Evolutionary conservation across 2,113 vertebrate species (phyloP).

Genomic region (Numida meleagris): DNA sequence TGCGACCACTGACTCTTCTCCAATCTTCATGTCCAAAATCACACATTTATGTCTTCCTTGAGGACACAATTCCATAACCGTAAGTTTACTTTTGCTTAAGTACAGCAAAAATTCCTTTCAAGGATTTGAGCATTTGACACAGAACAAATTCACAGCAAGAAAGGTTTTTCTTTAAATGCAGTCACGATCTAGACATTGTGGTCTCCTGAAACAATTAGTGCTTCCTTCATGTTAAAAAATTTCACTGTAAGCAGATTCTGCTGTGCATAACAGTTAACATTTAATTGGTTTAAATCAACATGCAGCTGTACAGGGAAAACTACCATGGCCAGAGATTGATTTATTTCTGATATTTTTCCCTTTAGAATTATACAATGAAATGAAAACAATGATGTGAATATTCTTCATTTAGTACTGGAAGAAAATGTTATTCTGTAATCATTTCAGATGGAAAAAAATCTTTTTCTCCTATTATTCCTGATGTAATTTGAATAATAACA

Average conservation of each 20-base stretch:
- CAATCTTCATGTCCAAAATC: not conserved
- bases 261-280: not conserved
- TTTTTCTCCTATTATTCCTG: not conserved
- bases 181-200: not conserved
- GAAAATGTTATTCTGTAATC: not conserved
- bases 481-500: not conserved
- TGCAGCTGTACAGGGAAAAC: not conserved
- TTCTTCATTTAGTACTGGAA: not conserved
- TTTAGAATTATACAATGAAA: not conserved
- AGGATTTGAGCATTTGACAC: not conserved
- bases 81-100: not conserved
- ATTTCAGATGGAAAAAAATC: not conserved
- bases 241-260: not conserved
- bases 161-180: not conserved
- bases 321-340: not conserved
- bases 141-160: not conserved
- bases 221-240: not conserved
- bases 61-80: not conserved
- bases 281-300: not conserved
- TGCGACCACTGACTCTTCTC: not conserved
- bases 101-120: not conserved
- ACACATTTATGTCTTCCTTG: not conserved
- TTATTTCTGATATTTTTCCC: not conserved
- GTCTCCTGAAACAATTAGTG: not conserved
- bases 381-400: not conserved